phyloP scores from a whole-genome alignment of 2,888 invertebrate species.

The Eulithis testata region DNA sequence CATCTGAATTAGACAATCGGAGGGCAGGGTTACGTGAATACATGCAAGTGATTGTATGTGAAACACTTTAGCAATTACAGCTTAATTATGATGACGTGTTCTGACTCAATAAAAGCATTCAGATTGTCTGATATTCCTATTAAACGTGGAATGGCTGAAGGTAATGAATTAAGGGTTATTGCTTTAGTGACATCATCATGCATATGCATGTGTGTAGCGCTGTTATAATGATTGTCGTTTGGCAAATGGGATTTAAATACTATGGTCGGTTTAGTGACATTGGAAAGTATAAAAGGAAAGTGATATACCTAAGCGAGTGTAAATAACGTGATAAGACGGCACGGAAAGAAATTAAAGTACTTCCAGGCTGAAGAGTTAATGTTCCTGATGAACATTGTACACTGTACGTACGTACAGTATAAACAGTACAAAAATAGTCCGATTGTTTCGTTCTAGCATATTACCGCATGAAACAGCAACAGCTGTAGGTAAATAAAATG shows the following conservation, averaged over 20 bases:
- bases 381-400: conserved; percentile 40
- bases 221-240: conserved; percentile 61
- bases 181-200: conserved; percentile 61
- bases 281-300: neutral
- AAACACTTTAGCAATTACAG: conserved; percentile 47
- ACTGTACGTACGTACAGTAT: conserved; percentile 41
- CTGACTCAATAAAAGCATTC: conserved; percentile 53
- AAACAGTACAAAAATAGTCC: conserved; percentile 69
- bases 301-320: neutral
- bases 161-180: conserved; percentile 65
- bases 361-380: neutral
- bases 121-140: conserved; percentile 54
- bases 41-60: conserved; percentile 40
- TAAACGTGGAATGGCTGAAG: conserved; percentile 56
- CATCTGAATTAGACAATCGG: too few relatives aligned
- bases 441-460: conserved; percentile 70
- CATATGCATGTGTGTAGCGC: conserved; percentile 62
- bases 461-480: conserved; percentile 73
- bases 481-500: conserved; percentile 75
- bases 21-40: conserved; percentile 25
- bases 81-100: conserved; percentile 54
- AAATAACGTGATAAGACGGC: conserved; percentile 13
- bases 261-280: conserved; percentile 59
- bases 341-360: conserved; percentile 6
- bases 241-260: conserved; percentile 62